phyloP scores from a whole-genome alignment of 2,888 invertebrate species.

The Monoplex corrugatus region DNA sequence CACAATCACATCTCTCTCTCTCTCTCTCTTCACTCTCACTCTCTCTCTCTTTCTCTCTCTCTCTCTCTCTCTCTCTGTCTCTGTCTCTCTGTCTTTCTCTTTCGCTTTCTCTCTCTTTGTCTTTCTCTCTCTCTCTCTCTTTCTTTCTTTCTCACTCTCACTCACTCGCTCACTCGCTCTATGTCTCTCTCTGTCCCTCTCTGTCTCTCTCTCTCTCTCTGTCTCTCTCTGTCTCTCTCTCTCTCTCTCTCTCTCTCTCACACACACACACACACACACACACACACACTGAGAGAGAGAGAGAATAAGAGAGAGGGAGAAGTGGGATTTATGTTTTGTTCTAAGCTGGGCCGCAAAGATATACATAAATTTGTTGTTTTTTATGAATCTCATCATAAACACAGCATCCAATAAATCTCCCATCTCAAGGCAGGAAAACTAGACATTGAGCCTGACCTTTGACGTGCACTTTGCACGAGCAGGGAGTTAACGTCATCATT shows the following conservation, averaged over 20 bases:
- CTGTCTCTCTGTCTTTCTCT: not conserved
- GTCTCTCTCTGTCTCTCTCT: not conserved
- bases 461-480: not conserved
- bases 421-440: no score
- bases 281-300: no score
- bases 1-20: not conserved
- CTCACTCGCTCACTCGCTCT: no score
- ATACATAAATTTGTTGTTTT: no score
- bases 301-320: no score
- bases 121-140: not conserved
- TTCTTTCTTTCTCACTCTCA: no score
- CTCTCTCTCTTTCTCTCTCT: not conserved
- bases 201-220: constrained; percentile 5
- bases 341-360: not conserved
- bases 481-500: not conserved
- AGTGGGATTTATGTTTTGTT: not conserved
- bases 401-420: no score
- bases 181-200: no score
- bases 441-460: not conserved
- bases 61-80: not conserved
- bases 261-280: no score
- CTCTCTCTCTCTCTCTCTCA: not conserved
- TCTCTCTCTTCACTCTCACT: constrained; percentile 4
- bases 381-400: no score
- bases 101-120: not conserved